These are phyloP conservation scores for Crotalus tigris DNA, from an alignment of 2,113 vertebrate species.

Conservation along the genomic window DNA sequence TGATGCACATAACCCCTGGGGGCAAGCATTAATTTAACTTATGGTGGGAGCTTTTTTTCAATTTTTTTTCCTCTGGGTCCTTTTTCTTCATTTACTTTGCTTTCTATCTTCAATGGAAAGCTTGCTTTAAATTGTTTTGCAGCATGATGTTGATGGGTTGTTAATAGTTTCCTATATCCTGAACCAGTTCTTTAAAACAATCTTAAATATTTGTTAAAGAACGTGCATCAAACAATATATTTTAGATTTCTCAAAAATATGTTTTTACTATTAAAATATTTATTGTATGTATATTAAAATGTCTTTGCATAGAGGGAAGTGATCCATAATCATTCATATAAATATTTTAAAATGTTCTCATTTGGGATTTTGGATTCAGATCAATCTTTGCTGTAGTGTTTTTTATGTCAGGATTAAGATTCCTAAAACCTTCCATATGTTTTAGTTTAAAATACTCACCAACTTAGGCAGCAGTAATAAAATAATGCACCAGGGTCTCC, in stretches of 20 bases:
- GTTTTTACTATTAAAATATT: background rate
- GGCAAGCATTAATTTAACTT: constrained; percentile 54
- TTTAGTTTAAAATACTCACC: background rate
- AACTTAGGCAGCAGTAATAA: background rate
- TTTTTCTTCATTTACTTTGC: constrained; percentile 54
- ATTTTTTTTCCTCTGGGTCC: constrained; percentile 58
- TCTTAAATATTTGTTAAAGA: constrained; percentile 29
- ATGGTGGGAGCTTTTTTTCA: constrained; percentile 25
- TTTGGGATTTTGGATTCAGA: background rate
- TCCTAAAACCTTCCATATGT: background rate
- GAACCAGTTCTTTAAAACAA: constrained; percentile 38
- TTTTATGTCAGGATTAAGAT: background rate
- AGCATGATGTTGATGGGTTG: constrained; percentile 52
- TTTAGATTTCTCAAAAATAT: constrained; percentile 33
- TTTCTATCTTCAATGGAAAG: constrained; percentile 37
- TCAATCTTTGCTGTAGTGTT: background rate
- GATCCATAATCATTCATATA: background rate
- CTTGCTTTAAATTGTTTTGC: constrained; percentile 36
- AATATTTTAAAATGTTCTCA: background rate
- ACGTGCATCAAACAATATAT: constrained; percentile 36
- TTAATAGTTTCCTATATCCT: constrained; percentile 32
- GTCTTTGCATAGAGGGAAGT: no score
- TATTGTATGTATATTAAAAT: background rate
- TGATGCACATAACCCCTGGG: constrained; percentile 49
- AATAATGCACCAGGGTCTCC: background rate